A percentile compares a stretch with the other conserved stretches of the same genome.
These are phyloP conservation scores for Octodonta nipae DNA, from an alignment of 2,888 invertebrate genomes.

Conservation along the genomic window DNA sequence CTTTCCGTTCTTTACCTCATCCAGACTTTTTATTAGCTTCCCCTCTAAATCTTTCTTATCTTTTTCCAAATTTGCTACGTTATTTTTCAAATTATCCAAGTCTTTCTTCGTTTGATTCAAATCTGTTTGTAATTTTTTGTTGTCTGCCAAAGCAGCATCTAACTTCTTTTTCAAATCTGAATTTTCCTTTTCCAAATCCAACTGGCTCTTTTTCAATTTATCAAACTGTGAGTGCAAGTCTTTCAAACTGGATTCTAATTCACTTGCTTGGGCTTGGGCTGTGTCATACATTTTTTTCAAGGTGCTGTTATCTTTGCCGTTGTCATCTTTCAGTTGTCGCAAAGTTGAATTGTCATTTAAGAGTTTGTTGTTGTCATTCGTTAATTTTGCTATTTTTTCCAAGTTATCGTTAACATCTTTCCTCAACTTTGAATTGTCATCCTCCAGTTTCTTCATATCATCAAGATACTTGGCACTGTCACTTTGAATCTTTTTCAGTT, in stretches of 20 bases:
- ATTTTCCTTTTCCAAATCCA: constrained; percentile 15
- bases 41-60: constrained; percentile 14
- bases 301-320: constrained; percentile 14
- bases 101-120: constrained; percentile 9
- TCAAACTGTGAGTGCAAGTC: constrained; percentile 10
- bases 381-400: constrained; percentile 10
- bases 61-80: constrained; percentile 12
- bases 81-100: constrained; percentile 12
- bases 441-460: constrained; percentile 13
- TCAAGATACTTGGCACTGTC: constrained; percentile 4
- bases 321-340: constrained; percentile 14
- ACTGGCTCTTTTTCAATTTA: constrained; percentile 13
- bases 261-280: constrained; percentile 8
- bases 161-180: constrained; percentile 14
- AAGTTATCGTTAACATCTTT: constrained; percentile 14
- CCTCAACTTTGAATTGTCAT: constrained; percentile 17
- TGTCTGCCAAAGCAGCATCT: constrained; percentile 10
- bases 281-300: constrained; percentile 12
- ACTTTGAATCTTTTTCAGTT: constrained; percentile 11
- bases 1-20: constrained; percentile 10
- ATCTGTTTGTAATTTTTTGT: constrained; percentile 4
- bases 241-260: constrained; percentile 8
- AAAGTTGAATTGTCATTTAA: constrained; percentile 15
- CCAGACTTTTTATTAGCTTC: constrained; percentile 9
- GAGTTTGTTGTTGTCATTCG: constrained; percentile 9